Evolutionary conservation across 2,888 invertebrate genomes (phyloP).

Genomic region (Spilosoma lubricipeda): DNA sequence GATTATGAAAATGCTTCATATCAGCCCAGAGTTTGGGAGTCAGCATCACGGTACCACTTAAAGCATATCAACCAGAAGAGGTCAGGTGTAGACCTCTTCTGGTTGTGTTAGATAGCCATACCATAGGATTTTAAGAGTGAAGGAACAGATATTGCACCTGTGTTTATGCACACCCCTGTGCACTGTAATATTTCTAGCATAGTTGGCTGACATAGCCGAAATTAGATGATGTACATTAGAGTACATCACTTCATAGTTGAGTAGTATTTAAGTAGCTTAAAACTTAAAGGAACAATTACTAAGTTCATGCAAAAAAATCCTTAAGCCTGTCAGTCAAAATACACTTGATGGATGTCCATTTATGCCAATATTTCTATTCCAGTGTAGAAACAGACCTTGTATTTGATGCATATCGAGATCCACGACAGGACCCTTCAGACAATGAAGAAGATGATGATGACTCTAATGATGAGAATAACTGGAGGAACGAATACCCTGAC

Average conservation of each 20-base stretch:
- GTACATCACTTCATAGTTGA: not conserved
- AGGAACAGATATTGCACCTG: no score
- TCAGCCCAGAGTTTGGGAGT: no score
- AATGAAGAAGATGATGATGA: conserved; percentile 86
- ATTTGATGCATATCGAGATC: conserved; percentile 68
- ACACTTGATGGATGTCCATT: not conserved
- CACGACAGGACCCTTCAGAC: conserved; percentile 60
- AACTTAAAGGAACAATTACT: not conserved
- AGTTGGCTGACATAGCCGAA: no score
- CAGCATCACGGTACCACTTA: no score
- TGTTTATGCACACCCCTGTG: no score
- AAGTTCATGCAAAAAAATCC: not conserved
- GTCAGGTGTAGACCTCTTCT: no score
- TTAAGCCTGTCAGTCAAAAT: not conserved
- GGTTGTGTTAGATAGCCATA: no score
- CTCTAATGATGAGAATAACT: conserved; percentile 92
- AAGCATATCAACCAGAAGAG: no score
- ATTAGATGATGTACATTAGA: no score
- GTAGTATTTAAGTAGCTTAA: not conserved
- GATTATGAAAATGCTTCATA: no score
- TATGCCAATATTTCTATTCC: conserved; percentile 7
- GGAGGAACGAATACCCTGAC: conserved; percentile 93
- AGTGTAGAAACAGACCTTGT: conserved; percentile 71
- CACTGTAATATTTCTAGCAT: no score
- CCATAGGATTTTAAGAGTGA: no score